phyloP scores from a whole-genome alignment of 2,888 invertebrate genomes.

The Drosophila koepferae region DNA sequence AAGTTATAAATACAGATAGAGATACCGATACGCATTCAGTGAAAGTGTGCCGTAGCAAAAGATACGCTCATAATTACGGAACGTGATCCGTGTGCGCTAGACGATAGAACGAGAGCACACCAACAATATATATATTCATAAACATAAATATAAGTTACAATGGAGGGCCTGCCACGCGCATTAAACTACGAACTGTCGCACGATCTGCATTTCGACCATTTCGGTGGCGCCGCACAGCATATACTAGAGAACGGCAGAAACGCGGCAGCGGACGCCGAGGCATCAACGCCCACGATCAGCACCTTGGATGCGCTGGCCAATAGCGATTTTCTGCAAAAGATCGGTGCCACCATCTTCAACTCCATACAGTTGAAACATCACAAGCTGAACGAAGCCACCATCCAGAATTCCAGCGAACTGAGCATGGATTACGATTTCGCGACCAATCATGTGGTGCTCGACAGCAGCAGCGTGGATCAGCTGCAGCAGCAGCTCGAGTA shows the following conservation, averaged over 20 bases:
- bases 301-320: slow-evolving; percentile 60
- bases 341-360: slow-evolving; percentile 82
- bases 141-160: slow-evolving; percentile 52
- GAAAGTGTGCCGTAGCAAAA: slow-evolving; percentile 65
- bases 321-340: slow-evolving; percentile 81
- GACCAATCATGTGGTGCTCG: slow-evolving; percentile 80
- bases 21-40: slow-evolving; percentile 49
- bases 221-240: slow-evolving; percentile 75
- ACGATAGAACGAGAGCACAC: slow-evolving; percentile 17
- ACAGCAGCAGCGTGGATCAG: slow-evolving; percentile 79
- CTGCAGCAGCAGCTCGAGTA: slow-evolving; percentile 85
- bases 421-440: slow-evolving; percentile 73
- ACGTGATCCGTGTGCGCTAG: slow-evolving; percentile 17
- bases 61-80: slow-evolving; percentile 43
- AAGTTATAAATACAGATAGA: slow-evolving; percentile 31
- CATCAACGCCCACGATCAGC: slow-evolving; percentile 79
- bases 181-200: slow-evolving; percentile 83
- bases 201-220: slow-evolving; percentile 82
- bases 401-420: slow-evolving; percentile 50
- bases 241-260: slow-evolving; percentile 73
- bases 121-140: not conserved
- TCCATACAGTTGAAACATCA: slow-evolving; percentile 78
- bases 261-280: slow-evolving; percentile 44
- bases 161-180: slow-evolving; percentile 82
- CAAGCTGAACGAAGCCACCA: slow-evolving; percentile 44